Conservation (phyloP, 2,888 invertebrate species). For the Schizaphis graminum region DNA sequence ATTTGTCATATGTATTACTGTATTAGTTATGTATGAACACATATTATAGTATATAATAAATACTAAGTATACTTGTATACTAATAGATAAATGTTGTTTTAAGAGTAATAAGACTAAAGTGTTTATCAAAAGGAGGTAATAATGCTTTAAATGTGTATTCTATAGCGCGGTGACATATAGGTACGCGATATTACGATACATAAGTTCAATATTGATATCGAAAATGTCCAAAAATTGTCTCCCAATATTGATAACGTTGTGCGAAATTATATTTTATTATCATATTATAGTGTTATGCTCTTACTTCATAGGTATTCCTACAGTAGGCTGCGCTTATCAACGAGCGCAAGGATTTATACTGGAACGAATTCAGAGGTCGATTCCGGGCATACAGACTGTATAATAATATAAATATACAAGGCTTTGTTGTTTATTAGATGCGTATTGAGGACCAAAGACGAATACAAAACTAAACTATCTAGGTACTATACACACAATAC, state of each 20-base stretch:
- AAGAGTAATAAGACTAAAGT: neutral
- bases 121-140: neutral
- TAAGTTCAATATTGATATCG: neutral
- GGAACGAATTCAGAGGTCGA: constrained; percentile 52
- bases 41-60: too few relatives aligned
- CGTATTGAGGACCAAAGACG: neutral
- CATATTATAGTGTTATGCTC: neutral
- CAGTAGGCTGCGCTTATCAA: neutral
- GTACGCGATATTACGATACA: neutral
- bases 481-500: neutral
- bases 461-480: neutral
- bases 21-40: neutral
- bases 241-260: neutral
- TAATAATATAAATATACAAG: neutral
- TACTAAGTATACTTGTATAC: too few relatives aligned
- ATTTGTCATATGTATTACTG: neutral
- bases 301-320: neutral
- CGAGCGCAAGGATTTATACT: neutral
- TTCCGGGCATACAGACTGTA: neutral
- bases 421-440: neutral
- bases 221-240: neutral
- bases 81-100: neutral
- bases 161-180: neutral
- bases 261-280: neutral
- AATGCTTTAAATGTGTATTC: neutral